Conservation (phyloP, 2,113 vertebrate genomes). For the Phainopepla nitens region DNA sequence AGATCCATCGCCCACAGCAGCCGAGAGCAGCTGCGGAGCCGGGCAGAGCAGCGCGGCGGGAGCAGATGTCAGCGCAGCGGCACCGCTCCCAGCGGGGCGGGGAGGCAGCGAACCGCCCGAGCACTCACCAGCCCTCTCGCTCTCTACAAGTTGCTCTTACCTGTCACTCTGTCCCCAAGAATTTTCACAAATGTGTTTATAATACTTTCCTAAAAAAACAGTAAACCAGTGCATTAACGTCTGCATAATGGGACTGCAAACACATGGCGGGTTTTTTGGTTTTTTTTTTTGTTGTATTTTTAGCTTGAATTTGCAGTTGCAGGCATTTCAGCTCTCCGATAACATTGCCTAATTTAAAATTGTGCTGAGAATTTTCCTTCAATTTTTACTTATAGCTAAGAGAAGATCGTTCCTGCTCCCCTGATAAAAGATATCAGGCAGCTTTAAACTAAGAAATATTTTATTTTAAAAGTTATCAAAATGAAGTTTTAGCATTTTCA, state of each 20-base stretch:
- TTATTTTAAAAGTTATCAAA: neutral
- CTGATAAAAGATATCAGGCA: neutral
- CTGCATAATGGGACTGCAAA: neutral
- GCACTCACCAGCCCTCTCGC: accelerated
- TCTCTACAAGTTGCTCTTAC: neutral
- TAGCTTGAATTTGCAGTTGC: neutral
- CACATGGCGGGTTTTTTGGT: accelerated
- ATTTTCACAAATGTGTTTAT: neutral
- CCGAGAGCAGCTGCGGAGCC: too few relatives aligned
- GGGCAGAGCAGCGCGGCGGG: accelerated
- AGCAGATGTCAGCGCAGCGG: neutral
- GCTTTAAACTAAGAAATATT: neutral
- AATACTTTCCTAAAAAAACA: neutral
- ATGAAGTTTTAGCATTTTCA: neutral
- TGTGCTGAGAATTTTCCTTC: neutral
- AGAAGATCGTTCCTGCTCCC: neutral
- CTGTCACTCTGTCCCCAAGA: neutral
- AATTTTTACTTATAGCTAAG: neutral
- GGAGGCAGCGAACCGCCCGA: neutral
- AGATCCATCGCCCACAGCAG: accelerated
- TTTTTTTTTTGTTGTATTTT: neutral
- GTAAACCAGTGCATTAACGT: neutral
- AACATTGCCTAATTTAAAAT: neutral
- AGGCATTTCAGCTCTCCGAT: neutral
- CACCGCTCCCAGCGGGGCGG: accelerated